phyloP scores from a whole-genome alignment of 2,113 vertebrate species.

The Aptenodytes forsteri region DNA sequence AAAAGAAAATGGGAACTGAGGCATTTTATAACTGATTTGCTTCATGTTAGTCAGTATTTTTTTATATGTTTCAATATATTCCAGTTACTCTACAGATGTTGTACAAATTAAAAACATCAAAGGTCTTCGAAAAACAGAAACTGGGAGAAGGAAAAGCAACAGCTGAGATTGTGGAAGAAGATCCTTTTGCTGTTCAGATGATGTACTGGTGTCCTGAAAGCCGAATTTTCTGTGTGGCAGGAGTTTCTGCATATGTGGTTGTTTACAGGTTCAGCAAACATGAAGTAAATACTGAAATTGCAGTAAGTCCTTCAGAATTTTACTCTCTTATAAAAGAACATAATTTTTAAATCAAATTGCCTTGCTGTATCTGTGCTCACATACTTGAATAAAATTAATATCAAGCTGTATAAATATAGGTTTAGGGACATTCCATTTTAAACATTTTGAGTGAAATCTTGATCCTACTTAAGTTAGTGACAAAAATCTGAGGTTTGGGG shows the following conservation, averaged over 20 bases:
- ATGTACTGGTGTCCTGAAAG: constrained; percentile 97
- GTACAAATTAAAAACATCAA: constrained; percentile 97
- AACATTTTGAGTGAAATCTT: not conserved
- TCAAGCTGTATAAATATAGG: not conserved
- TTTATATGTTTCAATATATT: constrained; percentile 64
- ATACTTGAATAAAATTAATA: not conserved
- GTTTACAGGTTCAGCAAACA: constrained; percentile 95
- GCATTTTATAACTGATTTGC: not conserved
- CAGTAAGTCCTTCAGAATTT: constrained; percentile 82
- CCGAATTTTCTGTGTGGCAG: constrained; percentile 93
- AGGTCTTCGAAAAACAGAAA: constrained; percentile 96
- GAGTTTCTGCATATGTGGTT: constrained; percentile 92
- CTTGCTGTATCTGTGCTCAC: not conserved
- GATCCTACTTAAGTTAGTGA: not conserved
- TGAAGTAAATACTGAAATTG: constrained; percentile 90
- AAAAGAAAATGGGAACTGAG: not conserved
- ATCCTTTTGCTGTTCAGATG: constrained; percentile 96
- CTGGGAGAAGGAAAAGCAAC: constrained; percentile 79
- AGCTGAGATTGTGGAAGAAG: constrained; percentile 90
- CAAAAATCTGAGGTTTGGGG: not conserved
- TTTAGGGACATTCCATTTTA: not conserved
- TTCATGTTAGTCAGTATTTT: constrained; percentile 1
- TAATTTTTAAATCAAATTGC: not conserved
- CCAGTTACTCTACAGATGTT: constrained; percentile 97
- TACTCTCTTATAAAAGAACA: not conserved